phyloP scores from a whole-genome alignment of 1,140 invertebrate species.

The fruit fly (Drosophila melanogaster) region DNA sequence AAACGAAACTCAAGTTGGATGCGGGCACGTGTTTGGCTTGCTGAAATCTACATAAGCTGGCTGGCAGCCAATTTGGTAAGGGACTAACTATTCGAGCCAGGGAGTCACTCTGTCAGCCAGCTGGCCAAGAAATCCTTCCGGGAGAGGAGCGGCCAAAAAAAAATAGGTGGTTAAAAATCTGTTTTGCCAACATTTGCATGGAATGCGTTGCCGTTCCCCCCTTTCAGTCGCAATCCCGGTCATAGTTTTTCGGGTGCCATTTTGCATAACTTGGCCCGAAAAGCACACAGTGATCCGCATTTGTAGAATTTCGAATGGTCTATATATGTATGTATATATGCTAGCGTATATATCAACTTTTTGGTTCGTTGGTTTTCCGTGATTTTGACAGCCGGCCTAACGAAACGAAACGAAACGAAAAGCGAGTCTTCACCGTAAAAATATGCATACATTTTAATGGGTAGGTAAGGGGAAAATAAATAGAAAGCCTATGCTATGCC shows the following conservation, averaged over 20 bases:
- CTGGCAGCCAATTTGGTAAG: conserved; percentile 73
- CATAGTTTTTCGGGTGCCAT: conserved; percentile 62
- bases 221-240: conserved; percentile 6
- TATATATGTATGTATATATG: conserved; percentile 5
- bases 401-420: conserved; percentile 43
- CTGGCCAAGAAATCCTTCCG: conserved; percentile 57
- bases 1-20: conserved; percentile 66
- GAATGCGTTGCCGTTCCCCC: conserved; percentile 56
- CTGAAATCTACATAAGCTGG: conserved; percentile 80
- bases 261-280: conserved; percentile 71
- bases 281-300: conserved; percentile 38
- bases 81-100: conserved; percentile 69
- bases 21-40: conserved; percentile 78
- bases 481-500: conserved; percentile 28
- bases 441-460: conserved; percentile 46
- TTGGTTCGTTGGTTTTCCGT: conserved; percentile 76
- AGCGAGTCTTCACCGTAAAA: conserved; percentile 32
- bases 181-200: conserved; percentile 80
- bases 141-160: conserved; percentile 56
- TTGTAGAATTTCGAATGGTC: conserved; percentile 26
- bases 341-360: conserved; percentile 66
- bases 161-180: conserved; percentile 75
- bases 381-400: conserved; percentile 74
- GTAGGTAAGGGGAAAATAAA: conserved; percentile 33
- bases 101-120: conserved; percentile 38